phyloP scores from a whole-genome alignment of 1,140 invertebrate species.

The Dysdera silvatica region DNA sequence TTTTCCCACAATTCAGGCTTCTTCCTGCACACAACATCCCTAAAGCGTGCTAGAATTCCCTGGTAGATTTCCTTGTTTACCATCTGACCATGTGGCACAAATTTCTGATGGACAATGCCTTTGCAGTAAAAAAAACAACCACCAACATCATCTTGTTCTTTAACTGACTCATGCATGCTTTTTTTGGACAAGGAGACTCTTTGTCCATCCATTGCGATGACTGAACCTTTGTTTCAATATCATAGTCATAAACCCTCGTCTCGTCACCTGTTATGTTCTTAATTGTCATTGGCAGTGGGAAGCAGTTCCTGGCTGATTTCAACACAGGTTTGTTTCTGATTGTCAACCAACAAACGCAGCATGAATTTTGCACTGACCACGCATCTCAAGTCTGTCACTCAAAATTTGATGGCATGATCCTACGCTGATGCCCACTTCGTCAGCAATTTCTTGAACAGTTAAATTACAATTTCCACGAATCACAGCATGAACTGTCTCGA shows the following conservation, averaged over 20 bases:
- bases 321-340: background rate
- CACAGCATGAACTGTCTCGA: background rate
- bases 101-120: conserved; percentile 26
- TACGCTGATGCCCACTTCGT: conserved; percentile 27
- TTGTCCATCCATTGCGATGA: background rate
- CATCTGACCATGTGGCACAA: conserved; percentile 13
- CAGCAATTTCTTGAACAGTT: conserved; percentile 30
- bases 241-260: conserved; percentile 25
- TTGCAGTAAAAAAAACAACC: conserved; percentile 22
- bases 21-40: no score
- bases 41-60: no score
- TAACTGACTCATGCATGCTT: conserved; percentile 6
- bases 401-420: conserved; percentile 26
- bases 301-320: background rate
- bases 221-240: conserved; percentile 22
- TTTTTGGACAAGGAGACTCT: conserved; percentile 15
- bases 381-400: conserved; percentile 25
- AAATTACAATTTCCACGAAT: conserved; percentile 29
- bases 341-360: conserved; percentile 12
- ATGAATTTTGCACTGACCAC: conserved; percentile 31
- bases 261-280: conserved; percentile 24
- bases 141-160: conserved; percentile 26
- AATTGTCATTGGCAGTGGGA: background rate
- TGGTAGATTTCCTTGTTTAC: no score
- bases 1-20: no score